A percentile compares a stretch with the other conserved stretches of the same genome.
Conservation (phyloP, 2,113 vertebrate genomes). For the Misgurnus anguillicaudatus region DNA sequence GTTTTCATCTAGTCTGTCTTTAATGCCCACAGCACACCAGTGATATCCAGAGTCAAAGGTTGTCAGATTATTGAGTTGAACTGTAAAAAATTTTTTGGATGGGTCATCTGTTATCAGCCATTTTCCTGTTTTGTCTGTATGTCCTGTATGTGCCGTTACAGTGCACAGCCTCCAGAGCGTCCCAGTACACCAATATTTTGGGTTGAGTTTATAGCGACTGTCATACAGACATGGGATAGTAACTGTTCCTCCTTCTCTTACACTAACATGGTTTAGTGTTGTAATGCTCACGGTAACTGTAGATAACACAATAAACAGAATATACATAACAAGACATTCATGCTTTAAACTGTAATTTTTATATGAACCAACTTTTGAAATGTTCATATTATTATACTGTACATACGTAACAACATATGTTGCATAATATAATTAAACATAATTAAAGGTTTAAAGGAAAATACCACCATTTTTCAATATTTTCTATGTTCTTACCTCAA, state of each 20-base stretch:
- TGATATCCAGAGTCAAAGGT: background rate
- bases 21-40: conserved; percentile 27
- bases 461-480: no score
- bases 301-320: background rate
- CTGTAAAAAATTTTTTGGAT: conserved; percentile 42
- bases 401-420: no score
- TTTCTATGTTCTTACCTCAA: no score
- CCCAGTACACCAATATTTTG: conserved; percentile 39
- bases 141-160: background rate
- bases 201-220: background rate
- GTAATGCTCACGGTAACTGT: background rate
- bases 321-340: no score
- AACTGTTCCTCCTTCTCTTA: conserved; percentile 17
- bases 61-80: conserved; percentile 14
- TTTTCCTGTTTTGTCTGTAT: background rate
- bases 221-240: conserved; percentile 49
- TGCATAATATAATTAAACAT: no score
- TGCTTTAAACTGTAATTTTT: background rate
- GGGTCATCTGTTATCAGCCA: conserved; percentile 41
- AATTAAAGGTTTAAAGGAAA: no score
- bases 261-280: background rate
- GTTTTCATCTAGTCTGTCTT: background rate
- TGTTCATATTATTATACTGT: no score
- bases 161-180: accelerated
- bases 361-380: background rate